Evolutionary conservation across 30 jellyfish, hydroid and myxozoan genomes (phyloP).

Genomic region (Cassiopea xamachana): DNA sequence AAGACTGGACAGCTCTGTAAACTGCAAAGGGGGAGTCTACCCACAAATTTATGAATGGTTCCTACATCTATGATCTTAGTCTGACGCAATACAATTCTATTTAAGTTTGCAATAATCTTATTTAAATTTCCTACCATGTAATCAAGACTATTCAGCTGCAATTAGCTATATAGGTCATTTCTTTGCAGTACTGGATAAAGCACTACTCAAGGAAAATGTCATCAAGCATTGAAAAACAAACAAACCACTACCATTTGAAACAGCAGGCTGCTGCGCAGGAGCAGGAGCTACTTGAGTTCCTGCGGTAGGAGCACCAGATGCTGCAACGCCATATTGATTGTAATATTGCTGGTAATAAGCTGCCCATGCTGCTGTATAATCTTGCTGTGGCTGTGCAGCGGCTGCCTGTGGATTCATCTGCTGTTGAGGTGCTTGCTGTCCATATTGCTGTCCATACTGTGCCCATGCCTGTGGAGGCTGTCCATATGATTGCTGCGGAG

Average conservation of each 20-base stretch:
- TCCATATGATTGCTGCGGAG: conserved; percentile 77
- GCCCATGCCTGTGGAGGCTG: conserved; percentile 77
- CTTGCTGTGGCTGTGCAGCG: conserved; percentile 68
- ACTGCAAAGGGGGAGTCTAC: no score
- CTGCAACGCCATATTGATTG: conserved; percentile 76
- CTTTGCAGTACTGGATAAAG: no score
- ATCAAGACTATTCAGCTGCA: no score
- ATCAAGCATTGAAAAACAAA: conserved; percentile 31
- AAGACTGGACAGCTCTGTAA: no score
- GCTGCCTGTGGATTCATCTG: conserved; percentile 65
- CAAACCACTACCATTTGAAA: conserved; percentile 26
- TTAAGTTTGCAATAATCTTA: no score
- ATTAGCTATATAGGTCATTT: no score
- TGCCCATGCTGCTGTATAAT: conserved; percentile 89
- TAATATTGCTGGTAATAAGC: conserved; percentile 87
- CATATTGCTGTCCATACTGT: conserved; percentile 70
- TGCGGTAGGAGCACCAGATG: conserved; percentile 61
- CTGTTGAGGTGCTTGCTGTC: conserved; percentile 72
- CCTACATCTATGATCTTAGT: no score
- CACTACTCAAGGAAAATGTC: background rate
- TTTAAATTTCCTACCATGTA: no score
- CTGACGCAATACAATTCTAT: no score
- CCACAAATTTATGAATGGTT: no score
- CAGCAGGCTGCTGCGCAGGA: conserved; percentile 62
- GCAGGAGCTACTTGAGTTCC: conserved; percentile 76